phyloP scores from a whole-genome alignment of 2,113 vertebrate species.

The Daboia siamensis region DNA sequence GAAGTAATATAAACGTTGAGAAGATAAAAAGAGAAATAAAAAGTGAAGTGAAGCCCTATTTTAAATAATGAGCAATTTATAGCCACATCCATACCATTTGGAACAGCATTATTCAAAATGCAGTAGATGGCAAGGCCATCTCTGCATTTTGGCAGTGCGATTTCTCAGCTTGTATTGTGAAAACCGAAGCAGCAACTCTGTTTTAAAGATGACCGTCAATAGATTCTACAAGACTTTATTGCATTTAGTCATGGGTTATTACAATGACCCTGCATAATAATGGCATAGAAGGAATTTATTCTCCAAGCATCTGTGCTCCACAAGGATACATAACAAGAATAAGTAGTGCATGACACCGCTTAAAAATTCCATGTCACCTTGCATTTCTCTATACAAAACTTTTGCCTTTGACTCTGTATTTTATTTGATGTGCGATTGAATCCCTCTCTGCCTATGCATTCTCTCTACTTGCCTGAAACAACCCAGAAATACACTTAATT shows the following conservation, averaged over 20 bases:
- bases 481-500: not conserved
- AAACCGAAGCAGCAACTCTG: not conserved
- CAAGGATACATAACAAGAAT: not conserved
- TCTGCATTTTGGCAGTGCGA: not conserved
- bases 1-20: not conserved
- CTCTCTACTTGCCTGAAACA: not conserved
- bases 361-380: not conserved
- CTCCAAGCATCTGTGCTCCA: not conserved
- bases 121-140: not conserved
- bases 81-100: not conserved
- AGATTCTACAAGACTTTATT: not conserved
- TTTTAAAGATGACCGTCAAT: conserved; percentile 2
- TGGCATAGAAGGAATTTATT: not conserved
- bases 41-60: not conserved
- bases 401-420: not conserved
- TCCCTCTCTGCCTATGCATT: not conserved
- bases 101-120: not conserved
- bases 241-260: not conserved
- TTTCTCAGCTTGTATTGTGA: not conserved
- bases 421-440: not conserved
- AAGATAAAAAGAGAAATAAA: not conserved
- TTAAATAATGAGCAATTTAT: not conserved
- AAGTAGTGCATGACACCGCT: not conserved
- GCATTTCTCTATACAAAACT: not conserved
- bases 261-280: not conserved